Base-by-base conservation (phyloP, 2,888 invertebrate species). In the Rhingia rostrata region DNA sequence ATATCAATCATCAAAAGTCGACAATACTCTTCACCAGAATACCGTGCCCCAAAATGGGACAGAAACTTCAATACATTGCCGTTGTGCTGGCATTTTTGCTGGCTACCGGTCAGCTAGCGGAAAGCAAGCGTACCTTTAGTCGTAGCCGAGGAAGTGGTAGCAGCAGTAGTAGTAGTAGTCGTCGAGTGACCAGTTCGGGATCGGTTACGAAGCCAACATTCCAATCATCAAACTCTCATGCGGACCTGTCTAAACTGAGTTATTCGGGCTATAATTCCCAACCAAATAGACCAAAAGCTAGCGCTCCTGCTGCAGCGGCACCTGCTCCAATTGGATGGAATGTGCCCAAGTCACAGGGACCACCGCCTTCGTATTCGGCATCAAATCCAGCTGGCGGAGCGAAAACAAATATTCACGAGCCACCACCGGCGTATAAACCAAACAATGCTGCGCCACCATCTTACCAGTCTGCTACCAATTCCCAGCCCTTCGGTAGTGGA, bases 281-380 rank as follows among this genome's bases (percentile, higher is more conserved):
- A 74, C 90, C 91, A 10, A 91, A 90, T 88, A 89, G 89, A 10
- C 90, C 91, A 32, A 86, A 83, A 12, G 56, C 87, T 37, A 86
- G 86, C 63, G 87, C 86, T 30, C 87, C 88, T 35, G 87, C 86
- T 6, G 58, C 86, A 9, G 49, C 73, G 7, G 80, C 87, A 22
- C 86, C 87, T n/a, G 74, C 88, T 0, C 89, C 90, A 32, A 88
- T 90, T 10, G 91, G 91, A 5, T 91, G 91, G 91, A 91, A 91
- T 89, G 90, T 89, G 1, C 90, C 90, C 0, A 87, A 88, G 10
- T 54, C 88, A 0, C 90, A 90, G 47, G 91, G 91, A 22, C 90
- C 91, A n/a, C 91, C 91, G 22, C 92, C 91, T 10, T 87, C 89
- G 0, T 90, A 91, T 75, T 90, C 90, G 0, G 88, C 90, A 6